Conservation (phyloP, 1,140 invertebrate species). For the Lepidurus couesii region DNA sequence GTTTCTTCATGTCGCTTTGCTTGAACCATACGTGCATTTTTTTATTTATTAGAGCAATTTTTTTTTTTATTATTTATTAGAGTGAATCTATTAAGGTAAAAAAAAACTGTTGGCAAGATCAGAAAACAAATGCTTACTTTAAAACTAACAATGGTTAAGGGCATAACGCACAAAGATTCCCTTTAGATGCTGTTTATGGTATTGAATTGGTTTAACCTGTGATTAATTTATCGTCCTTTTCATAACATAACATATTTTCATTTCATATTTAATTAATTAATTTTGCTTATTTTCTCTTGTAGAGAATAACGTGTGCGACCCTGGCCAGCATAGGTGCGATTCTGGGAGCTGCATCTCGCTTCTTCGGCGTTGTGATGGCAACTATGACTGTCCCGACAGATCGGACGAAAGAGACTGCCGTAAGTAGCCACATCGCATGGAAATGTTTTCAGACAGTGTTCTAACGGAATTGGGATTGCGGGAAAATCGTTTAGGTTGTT, state of each 20-base stretch:
- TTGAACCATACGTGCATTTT: background rate
- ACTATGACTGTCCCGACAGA: constrained; percentile 61
- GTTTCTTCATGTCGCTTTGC: constrained; percentile 39
- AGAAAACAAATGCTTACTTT: no score
- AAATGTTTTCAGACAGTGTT: background rate
- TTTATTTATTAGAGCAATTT: constrained; percentile 41
- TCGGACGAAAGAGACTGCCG: constrained; percentile 64
- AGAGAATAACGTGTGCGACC: constrained; percentile 36
- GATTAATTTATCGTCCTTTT: constrained; percentile 54
- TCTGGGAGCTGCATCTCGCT: constrained; percentile 53
- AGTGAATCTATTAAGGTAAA: background rate
- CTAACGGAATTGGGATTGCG: background rate
- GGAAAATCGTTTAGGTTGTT: background rate
- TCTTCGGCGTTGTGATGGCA: constrained; percentile 59
- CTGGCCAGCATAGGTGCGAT: constrained; percentile 50
- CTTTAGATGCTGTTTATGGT: no score
- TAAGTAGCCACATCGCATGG: constrained; percentile 40
- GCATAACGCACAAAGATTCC: no score
- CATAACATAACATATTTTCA: constrained; percentile 35
- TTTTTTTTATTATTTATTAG: background rate
- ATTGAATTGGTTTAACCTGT: constrained; percentile 42
- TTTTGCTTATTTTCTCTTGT: constrained; percentile 48
- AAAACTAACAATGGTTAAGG: no score
- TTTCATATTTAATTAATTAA: constrained; percentile 39
- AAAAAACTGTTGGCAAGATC: no score